Base-by-base conservation (phyloP, 2,888 invertebrate genomes). In the Trichacis sp. region DNA sequence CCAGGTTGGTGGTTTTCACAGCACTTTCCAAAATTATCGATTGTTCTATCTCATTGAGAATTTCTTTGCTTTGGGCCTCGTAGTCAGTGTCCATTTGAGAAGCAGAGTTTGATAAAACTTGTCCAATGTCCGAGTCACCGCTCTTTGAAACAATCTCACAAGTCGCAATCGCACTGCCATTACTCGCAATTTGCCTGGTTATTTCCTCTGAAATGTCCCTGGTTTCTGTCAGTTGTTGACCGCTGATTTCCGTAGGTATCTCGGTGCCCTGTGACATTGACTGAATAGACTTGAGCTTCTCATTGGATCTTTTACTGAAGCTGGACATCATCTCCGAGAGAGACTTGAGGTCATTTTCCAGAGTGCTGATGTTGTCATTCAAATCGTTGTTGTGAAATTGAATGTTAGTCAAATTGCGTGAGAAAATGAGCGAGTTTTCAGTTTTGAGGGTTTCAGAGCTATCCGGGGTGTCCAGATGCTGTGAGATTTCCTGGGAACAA, bases 311-410 rank as follows among this genome's bases (percentile, higher is more conserved):
- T 69, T 78, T 81, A 56, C 77, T 77, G 33, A 80, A 77, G 11
- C 77, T 77, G 1, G 76, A 77, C 81, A 84, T 81, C 74, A 83
- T 79, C 49, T 83, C 81, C 1, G 81, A 79, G 9, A 84, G 73
- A n/a, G 74, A 76, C 56, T 76, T 79, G 2, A 84, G 57, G 42
- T 83, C 83, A 33, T 81, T 81, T 52, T 83, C 83, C 1, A 84
- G 58, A 5, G 77, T 80, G 48, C 74, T 80, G 46, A 84, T 82
- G 42, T 84, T 79, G 18, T 84, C 77, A 47, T 77, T 79, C 15
- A 84, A 69, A 43, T 80, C 80, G 51, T 82, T 79, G 48, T 83
- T 80, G 54, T 79, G 80, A 36, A 81, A 47, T 8, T 79, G 78
- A 12, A 83, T 63, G 20, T 71, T 75, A 47, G 79, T 76, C 9